phyloP scores from a whole-genome alignment of 2,113 vertebrate genomes.

The Tamias sibiricus region DNA sequence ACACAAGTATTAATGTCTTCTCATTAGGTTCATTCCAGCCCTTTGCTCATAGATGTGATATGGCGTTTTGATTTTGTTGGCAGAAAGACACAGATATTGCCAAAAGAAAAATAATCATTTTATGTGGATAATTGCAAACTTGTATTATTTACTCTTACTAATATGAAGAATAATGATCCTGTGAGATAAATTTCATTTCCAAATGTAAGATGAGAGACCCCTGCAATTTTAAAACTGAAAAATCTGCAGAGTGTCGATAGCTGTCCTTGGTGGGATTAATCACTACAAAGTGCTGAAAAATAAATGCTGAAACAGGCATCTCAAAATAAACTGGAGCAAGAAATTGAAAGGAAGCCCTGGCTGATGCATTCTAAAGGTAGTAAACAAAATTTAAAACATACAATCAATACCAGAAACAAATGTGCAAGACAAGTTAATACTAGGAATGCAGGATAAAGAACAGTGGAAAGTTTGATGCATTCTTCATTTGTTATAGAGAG shows the following conservation, averaged over 20 bases:
- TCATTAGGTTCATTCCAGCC: background rate
- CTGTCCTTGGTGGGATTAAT: background rate
- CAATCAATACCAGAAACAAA: background rate
- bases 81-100: too few species aligned
- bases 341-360: background rate
- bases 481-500: background rate
- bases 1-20: background rate
- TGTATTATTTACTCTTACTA: background rate
- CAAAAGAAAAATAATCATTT: too few species aligned
- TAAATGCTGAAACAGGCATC: background rate
- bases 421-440: background rate
- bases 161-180: background rate
- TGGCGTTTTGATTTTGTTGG: background rate
- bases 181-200: slow-evolving; percentile 9
- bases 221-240: background rate
- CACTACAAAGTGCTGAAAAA: background rate
- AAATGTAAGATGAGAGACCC: background rate
- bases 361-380: background rate
- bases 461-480: too few species aligned
- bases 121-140: background rate
- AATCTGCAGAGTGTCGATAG: background rate
- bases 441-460: too few species aligned
- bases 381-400: background rate
- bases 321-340: background rate
- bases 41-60: background rate